phyloP scores from a whole-genome alignment of 1,140 invertebrate species.

The Archivesica marissinica region DNA sequence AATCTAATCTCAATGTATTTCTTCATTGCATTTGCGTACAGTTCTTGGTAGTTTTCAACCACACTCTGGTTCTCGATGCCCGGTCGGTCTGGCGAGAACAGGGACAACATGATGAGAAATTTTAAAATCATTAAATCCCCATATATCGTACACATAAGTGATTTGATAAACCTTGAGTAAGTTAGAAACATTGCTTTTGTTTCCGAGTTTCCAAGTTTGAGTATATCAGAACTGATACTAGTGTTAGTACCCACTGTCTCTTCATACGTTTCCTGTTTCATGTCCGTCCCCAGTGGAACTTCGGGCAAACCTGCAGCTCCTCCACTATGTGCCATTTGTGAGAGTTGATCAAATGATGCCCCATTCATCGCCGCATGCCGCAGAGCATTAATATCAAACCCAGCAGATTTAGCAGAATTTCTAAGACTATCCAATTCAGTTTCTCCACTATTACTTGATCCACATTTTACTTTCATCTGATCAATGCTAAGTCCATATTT shows the following conservation, averaged over 20 bases:
- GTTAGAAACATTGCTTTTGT: constrained; percentile 74
- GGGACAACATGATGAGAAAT: constrained; percentile 77
- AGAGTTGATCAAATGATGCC: constrained; percentile 55
- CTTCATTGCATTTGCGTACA: constrained; percentile 76
- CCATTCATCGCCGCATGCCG: constrained; percentile 52
- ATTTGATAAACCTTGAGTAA: constrained; percentile 78
- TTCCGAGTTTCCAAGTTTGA: constrained; percentile 73
- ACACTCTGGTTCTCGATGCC: constrained; percentile 64
- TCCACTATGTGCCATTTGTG: constrained; percentile 49
- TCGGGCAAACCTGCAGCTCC: not conserved
- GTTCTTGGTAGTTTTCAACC: constrained; percentile 76
- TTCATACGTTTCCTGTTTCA: constrained; percentile 15
- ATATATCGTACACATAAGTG: constrained; percentile 74
- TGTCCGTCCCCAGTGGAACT: not conserved
- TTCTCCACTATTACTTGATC: not conserved
- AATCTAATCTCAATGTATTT: constrained; percentile 73
- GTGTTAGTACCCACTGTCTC: not conserved
- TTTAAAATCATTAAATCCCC: constrained; percentile 77
- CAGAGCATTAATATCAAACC: constrained; percentile 40
- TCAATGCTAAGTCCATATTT: constrained; percentile 38
- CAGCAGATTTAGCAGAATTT: constrained; percentile 41
- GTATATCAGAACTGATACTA: constrained; percentile 72
- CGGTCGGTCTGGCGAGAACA: constrained; percentile 78
- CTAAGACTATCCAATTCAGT: constrained; percentile 24
- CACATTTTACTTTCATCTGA: constrained; percentile 2